phyloP scores from a whole-genome alignment of 1,140 invertebrate species.

The Helicoverpa zea region DNA sequence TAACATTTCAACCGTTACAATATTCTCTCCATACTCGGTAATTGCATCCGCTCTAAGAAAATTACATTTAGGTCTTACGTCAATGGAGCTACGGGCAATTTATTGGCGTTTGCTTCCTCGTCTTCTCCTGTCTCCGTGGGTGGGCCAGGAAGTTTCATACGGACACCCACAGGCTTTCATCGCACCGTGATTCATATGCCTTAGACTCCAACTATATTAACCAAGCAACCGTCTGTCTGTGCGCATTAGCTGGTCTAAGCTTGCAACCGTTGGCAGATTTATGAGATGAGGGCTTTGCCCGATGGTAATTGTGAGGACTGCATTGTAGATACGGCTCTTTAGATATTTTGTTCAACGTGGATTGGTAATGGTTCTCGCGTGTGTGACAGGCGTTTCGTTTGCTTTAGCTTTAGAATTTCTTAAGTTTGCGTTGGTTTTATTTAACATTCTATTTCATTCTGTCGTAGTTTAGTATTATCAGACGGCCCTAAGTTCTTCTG shows the following conservation, averaged over 20 bases:
- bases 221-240: conserved; percentile 57
- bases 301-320: conserved; percentile 33
- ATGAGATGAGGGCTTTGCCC: conserved; percentile 35
- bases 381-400: not conserved
- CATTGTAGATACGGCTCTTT: not conserved
- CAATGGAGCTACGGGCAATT: conserved; percentile 23
- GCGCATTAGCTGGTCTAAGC: conserved; percentile 56
- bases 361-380: not conserved
- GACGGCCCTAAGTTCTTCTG: no score
- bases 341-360: conserved; percentile 1
- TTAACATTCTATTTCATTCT: no score
- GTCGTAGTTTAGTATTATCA: no score
- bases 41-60: conserved; percentile 38
- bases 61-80: conserved; percentile 47
- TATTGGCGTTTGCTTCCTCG: conserved; percentile 45
- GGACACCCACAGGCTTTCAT: conserved; percentile 76
- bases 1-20: conserved; percentile 25
- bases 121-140: conserved; percentile 62
- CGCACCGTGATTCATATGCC: conserved; percentile 73
- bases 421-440: no score
- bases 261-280: conserved; percentile 59
- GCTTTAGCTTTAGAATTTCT: not conserved
- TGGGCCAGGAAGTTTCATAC: conserved; percentile 71
- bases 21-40: conserved; percentile 37
- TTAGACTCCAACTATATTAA: conserved; percentile 58